Evolutionary conservation across 2,888 invertebrate genomes (phyloP), one percentile per base, ranked within the genome.

Genomic region (Drosophila longiperda): DNA sequence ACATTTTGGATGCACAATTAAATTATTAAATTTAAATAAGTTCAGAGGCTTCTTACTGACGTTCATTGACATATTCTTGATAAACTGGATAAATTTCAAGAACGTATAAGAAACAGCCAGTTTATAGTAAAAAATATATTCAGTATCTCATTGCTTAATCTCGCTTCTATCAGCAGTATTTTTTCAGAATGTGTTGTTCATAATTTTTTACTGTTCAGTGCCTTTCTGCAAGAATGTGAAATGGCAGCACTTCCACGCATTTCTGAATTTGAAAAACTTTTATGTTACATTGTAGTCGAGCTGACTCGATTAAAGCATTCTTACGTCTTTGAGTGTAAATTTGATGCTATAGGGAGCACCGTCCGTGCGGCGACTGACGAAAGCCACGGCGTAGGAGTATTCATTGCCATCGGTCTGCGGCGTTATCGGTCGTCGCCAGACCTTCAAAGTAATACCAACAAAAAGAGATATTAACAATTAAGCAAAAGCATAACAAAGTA

Each of bases 301-400:
- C 12, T 45, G 45, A 12, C 12, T 20, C 20, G 20, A 15, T 7
- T 15, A 23, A 20, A 23, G 8, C 15, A 8, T 45, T 45, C 45
- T 60, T 66, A 77, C 78, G 26, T 78, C 91, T 33, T 87, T 82
- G 1, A 93, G 74, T 9, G 84, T 81, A 42, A 91, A 80, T 6
- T 76, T 82, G 29, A 92, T 79, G 11, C 87, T 62, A 66, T 90
- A 92, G 2, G 94, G 94, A 20, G 91, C 85, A 15, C 94, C 94
- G 83, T 94, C 94, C 4, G 89, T 73, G 1, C 94, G 92, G 4
- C 92, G 92, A 69, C 93, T 94, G 3, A 93, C 92, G 77, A 94
- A 93, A 36, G 93, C 94, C 17, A 94, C 85, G 3, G 94, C 94
- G 83, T 92, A 93, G 2, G 94, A 95, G 78, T 92, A 81, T 40